A percentile compares a stretch with the other conserved stretches of the same genome.
phyloP scores from a whole-genome alignment of 2,113 vertebrate species.

The Tapirus terrestris region DNA sequence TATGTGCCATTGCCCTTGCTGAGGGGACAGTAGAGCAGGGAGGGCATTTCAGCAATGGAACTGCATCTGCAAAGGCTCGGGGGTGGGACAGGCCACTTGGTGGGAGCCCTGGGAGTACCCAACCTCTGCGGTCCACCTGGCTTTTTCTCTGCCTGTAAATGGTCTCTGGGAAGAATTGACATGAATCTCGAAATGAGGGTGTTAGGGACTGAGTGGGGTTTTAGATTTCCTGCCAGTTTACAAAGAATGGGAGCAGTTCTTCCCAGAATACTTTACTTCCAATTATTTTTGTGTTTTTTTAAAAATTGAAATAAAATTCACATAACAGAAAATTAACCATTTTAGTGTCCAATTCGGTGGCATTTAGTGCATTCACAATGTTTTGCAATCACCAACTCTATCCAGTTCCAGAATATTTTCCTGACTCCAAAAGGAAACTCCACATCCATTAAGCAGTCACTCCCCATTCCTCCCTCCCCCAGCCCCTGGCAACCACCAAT shows the following conservation, averaged over 20 bases:
- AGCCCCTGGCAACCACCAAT: neutral
- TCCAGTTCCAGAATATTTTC: neutral
- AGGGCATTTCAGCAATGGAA: too few relatives aligned
- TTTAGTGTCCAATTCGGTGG: neutral
- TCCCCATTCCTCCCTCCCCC: neutral
- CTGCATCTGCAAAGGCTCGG: neutral
- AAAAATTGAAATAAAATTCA: neutral
- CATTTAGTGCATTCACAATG: neutral
- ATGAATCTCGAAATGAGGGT: neutral
- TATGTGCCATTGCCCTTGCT: neutral
- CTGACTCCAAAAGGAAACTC: neutral
- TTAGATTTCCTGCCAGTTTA: neutral
- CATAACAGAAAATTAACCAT: neutral
- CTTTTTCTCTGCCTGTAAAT: neutral
- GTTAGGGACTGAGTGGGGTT: neutral
- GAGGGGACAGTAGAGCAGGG: neutral
- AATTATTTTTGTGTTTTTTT: neutral
- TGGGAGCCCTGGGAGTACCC: neutral
- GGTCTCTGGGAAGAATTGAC: neutral
- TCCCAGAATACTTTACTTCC: neutral
- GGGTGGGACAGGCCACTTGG: neutral
- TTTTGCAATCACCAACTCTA: neutral
- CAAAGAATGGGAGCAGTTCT: neutral
- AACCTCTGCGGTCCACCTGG: neutral
- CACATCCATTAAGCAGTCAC: neutral